Base-by-base conservation (phyloP, 1,140 invertebrate species). In the Nomia melanderi region DNA sequence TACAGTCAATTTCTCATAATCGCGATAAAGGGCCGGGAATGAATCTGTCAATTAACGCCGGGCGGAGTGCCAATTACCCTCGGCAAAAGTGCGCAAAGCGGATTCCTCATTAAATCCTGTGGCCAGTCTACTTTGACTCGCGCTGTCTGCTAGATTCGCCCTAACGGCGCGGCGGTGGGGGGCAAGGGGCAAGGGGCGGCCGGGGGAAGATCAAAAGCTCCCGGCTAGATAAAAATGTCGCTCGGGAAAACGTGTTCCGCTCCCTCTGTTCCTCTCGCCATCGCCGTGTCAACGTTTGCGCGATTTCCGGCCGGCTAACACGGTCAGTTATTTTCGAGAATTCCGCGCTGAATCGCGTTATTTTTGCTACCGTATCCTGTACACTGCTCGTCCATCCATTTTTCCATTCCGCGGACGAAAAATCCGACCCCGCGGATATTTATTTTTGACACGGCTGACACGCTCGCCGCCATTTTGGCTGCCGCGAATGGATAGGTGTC, bases 31-130 rank as follows among this genome's bases (percentile, higher is more conserved):
- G 20, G 29, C 11, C n/a, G 9, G n/a, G 25, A 23, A 50, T 67
- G 59, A 62, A 79, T 72, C 77, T 67, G 77, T 79, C 81, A 79
- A 79, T 84, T 83, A 83, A 47, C 23, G 56, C 33, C 54, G 27
- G 27, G 33, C 77, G 47, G 65, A 79, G 60, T 71, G 81, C 31
- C 71, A 79, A 83, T 83, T 83, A 82, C 27, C 17, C 23, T 6
- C 7, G 27, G 9, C 47, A 78, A 65, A 72, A 81, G 63, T 83
- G 53, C n/a, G 57, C 69, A 81, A 79, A 82, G 80, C 76, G 80
- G 76, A 83, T 82, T 83, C 59, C 59, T 36, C 69, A 29, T 83
- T 83, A 82, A 82, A 82, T 66, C 77, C 69, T 31, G 65, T 23
- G 29, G 66, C 29, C 33, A 36, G 65, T 56, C 79, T 44, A 65